phyloP scores from a whole-genome alignment of 2,113 vertebrate species.

The Chionomys nivalis region DNA sequence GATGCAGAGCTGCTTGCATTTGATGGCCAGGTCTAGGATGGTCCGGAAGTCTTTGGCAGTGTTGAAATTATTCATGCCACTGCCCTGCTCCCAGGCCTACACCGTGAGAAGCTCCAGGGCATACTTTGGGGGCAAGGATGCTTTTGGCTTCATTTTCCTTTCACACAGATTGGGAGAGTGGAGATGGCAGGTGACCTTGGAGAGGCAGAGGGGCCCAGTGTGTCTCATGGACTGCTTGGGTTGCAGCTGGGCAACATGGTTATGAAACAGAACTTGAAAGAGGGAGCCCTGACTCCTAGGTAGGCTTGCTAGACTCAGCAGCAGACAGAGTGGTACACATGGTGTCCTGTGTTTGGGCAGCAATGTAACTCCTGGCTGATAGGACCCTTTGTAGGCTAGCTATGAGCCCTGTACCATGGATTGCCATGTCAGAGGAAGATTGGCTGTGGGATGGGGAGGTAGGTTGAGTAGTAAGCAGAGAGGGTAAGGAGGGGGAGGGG shows the following conservation, averaged over 20 bases:
- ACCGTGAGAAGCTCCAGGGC: conserved; percentile 71
- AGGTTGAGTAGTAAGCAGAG: too few species aligned
- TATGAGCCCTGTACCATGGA: neutral
- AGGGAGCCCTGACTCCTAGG: neutral
- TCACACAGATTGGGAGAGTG: conserved; percentile 41
- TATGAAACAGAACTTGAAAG: rapidly evolving
- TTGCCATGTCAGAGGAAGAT: neutral
- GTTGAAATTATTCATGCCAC: neutral
- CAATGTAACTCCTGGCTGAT: neutral
- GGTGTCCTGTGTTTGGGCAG: too few species aligned
- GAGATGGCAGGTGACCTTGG: neutral
- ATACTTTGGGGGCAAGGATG: conserved; percentile 59
- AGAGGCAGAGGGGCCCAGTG: rapidly evolving
- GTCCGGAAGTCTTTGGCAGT: conserved; percentile 59
- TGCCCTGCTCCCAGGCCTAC: conserved; percentile 69
- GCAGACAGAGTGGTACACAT: rapidly evolving
- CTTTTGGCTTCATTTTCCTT: conserved; percentile 29
- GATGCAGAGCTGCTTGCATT: conserved; percentile 64
- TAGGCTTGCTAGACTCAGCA: neutral
- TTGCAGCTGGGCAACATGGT: too few species aligned
- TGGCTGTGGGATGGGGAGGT: too few species aligned
- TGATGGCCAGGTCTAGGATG: conserved; percentile 60
- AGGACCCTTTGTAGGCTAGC: neutral
- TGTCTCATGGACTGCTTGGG: rapidly evolving
- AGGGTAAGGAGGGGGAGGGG: rapidly evolving